Percentiles rank a stretch among this genome's conserved stretches.
Evolutionary conservation across 2,888 invertebrate genomes (phyloP).

Genomic region (Eupithecia dodoneata): DNA sequence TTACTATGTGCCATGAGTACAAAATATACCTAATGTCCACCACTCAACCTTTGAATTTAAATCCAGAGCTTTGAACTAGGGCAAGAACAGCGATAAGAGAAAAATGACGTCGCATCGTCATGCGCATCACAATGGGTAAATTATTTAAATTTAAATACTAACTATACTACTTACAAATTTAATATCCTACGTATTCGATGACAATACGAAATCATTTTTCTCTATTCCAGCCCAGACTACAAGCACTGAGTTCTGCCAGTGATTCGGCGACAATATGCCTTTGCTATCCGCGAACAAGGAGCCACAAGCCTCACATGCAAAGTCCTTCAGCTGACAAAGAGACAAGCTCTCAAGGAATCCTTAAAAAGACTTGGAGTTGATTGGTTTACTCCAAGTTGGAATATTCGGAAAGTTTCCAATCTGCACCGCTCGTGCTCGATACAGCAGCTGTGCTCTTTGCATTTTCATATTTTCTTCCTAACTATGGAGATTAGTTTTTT

Average conservation of each 20-base stretch:
- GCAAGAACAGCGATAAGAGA: too few species aligned
- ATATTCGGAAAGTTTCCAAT: constrained; percentile 37
- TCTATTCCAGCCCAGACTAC: too few species aligned
- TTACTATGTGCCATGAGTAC: too few species aligned
- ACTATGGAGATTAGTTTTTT: constrained; percentile 28
- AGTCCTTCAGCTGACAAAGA: constrained; percentile 13
- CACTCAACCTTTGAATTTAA: too few species aligned
- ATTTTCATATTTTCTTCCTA: constrained; percentile 29
- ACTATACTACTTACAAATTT: too few species aligned
- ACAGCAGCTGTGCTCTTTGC: constrained; percentile 33
- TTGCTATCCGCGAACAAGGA: background rate
- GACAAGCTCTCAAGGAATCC: constrained; percentile 28
- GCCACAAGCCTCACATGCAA: background rate
- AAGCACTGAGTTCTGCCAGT: background rate
- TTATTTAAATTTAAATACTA: too few species aligned
- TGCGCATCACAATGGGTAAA: too few species aligned
- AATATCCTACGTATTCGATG: too few species aligned
- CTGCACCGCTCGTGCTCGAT: constrained; percentile 35
- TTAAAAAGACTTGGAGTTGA: constrained; percentile 29
- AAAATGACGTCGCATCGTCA: too few species aligned
- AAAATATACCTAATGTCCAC: too few species aligned
- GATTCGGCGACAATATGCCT: background rate
- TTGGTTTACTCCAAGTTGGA: constrained; percentile 30
- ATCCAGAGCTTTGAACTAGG: too few species aligned
- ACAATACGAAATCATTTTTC: too few species aligned